Evolutionary conservation across 2,888 invertebrate species (phyloP).

Genomic region (Cryptocephalus moraei): DNA sequence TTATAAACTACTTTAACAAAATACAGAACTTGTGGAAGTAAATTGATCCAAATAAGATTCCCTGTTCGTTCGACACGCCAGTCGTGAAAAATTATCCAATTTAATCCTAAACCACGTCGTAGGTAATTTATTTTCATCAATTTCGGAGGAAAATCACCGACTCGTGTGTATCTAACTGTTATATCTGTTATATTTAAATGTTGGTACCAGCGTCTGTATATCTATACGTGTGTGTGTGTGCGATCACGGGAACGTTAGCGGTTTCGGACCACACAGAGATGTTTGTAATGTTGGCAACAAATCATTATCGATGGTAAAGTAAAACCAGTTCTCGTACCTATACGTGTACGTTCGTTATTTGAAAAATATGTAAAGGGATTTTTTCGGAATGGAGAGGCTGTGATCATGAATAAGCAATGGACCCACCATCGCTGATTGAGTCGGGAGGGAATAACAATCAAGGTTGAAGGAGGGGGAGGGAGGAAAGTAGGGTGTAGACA

Average conservation of each 20-base stretch:
- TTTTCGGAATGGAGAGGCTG: conserved; percentile 3
- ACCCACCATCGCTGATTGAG: neutral
- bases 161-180: conserved; percentile 17
- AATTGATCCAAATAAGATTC: too few relatives aligned
- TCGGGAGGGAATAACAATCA: too few relatives aligned
- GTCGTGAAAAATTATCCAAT: too few relatives aligned
- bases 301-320: conserved; percentile 25
- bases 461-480: too few relatives aligned
- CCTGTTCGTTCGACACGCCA: too few relatives aligned
- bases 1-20: too few relatives aligned
- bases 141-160: conserved; percentile 5
- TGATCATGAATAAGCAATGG: neutral
- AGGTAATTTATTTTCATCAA: too few relatives aligned
- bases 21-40: too few relatives aligned
- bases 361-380: conserved; percentile 13
- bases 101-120: too few relatives aligned
- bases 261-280: conserved; percentile 25
- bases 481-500: too few relatives aligned
- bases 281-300: conserved; percentile 22
- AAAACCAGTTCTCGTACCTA: conserved; percentile 18
- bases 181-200: conserved; percentile 25
- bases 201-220: conserved; percentile 10
- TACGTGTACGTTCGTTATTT: conserved; percentile 12
- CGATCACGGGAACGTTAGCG: conserved; percentile 18
- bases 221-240: conserved; percentile 13